Evolutionary conservation across 2,113 vertebrate species (phyloP).

Genomic region (Zapus hudsonius): DNA sequence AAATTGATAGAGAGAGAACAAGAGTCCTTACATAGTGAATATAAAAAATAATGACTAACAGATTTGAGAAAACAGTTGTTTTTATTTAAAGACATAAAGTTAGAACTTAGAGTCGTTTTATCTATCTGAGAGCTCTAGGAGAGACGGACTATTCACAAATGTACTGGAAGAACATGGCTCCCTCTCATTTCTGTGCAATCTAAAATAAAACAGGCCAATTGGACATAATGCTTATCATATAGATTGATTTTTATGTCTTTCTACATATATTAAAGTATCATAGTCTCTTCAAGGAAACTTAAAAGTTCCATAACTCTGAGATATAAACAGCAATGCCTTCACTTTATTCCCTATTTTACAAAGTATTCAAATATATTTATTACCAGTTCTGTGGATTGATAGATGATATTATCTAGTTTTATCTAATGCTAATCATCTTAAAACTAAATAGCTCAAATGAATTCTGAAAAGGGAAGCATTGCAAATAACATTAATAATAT

Average conservation of each 20-base stretch:
- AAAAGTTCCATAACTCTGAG: background rate
- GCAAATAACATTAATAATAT: background rate
- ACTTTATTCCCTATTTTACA: background rate
- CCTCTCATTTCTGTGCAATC: background rate
- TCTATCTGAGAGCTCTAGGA: background rate
- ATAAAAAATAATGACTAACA: background rate
- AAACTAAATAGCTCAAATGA: conserved; percentile 20
- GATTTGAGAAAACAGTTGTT: background rate
- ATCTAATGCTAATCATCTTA: background rate
- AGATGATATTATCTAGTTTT: background rate
- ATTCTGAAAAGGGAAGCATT: conserved; percentile 26
- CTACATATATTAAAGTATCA: background rate
- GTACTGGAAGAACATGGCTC: background rate
- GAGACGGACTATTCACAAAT: background rate
- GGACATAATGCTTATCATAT: background rate
- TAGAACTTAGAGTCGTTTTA: background rate
- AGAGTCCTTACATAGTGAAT: background rate
- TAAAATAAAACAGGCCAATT: background rate
- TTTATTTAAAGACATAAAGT: background rate
- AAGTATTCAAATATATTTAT: background rate
- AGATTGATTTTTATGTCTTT: background rate
- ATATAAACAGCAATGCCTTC: background rate
- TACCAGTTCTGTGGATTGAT: conserved; percentile 7
- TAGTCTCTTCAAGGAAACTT: background rate
- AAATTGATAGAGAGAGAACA: background rate